Conservation (phyloP, 2,113 vertebrate species). For the Seriola dumerili region DNA sequence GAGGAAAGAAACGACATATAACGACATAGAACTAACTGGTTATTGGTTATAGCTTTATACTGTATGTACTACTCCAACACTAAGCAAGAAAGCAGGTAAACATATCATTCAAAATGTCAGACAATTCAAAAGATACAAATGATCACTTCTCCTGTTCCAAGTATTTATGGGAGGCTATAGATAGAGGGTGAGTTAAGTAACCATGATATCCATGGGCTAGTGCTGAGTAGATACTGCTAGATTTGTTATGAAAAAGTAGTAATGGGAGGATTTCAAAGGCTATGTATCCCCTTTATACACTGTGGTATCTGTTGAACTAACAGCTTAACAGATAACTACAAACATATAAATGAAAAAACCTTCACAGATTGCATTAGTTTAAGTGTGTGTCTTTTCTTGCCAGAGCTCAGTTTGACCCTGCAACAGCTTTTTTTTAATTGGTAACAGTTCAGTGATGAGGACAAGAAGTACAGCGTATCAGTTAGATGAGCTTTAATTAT, state of each 20-base stretch:
- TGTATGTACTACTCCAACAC: no score
- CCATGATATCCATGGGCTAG: not conserved
- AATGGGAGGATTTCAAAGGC: not conserved
- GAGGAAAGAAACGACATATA: no score
- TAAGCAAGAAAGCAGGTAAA: not conserved
- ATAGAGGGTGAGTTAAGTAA: not conserved
- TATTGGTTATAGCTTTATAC: no score
- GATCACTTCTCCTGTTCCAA: not conserved
- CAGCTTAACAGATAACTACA: not conserved
- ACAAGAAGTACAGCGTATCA: slow-evolving; percentile 24
- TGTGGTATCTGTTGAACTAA: not conserved
- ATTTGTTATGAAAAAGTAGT: not conserved
- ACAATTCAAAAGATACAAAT: not conserved
- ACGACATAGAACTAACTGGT: no score
- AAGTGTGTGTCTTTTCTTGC: slow-evolving; percentile 7
- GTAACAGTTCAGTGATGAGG: slow-evolving; percentile 12
- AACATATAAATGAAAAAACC: not conserved
- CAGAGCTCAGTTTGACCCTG: slow-evolving; percentile 28
- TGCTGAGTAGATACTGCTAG: not conserved
- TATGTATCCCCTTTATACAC: not conserved
- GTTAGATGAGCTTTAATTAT: slow-evolving; percentile 53
- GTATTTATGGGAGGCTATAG: no score
- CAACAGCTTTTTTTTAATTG: slow-evolving; percentile 25
- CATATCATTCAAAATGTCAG: not conserved
- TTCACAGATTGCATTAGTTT: not conserved